Evolutionary conservation across 2,113 vertebrate genomes (phyloP).

Genomic region (Trochalopteron elliotii): DNA sequence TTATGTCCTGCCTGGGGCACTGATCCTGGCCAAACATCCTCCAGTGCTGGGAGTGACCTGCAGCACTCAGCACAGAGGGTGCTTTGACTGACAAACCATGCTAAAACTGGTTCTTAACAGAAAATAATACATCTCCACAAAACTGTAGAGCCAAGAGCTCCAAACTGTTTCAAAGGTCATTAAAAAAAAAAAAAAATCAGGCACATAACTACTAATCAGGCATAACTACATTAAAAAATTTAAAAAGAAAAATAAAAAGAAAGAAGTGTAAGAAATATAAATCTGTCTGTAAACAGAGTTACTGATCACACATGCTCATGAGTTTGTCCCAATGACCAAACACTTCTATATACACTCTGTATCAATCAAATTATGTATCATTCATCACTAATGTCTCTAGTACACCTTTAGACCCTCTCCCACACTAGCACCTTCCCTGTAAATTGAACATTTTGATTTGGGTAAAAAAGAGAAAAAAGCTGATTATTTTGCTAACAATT

Average conservation of each 20-base stretch:
- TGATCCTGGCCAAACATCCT: background rate
- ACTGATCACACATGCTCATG: background rate
- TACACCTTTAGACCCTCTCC: background rate
- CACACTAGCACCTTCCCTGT: background rate
- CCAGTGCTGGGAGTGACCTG: background rate
- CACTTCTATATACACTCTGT: background rate
- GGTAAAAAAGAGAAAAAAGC: background rate
- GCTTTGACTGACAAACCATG: background rate
- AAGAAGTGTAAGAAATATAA: background rate
- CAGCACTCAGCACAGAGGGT: background rate
- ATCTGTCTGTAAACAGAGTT: background rate
- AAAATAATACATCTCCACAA: background rate
- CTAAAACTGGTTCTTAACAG: background rate
- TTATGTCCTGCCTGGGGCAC: background rate
- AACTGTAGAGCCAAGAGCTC: background rate
- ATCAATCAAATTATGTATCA: background rate
- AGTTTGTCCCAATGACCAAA: background rate
- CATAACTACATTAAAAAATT: background rate
- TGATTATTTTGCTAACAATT: background rate
- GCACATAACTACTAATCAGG: background rate
- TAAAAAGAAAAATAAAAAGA: too few species aligned
- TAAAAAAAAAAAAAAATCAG: background rate
- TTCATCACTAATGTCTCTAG: background rate
- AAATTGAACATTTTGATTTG: background rate
- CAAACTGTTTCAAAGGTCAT: background rate